Base-by-base conservation (phyloP, 1,140 invertebrate species). In the Agrilus planipennis region DNA sequence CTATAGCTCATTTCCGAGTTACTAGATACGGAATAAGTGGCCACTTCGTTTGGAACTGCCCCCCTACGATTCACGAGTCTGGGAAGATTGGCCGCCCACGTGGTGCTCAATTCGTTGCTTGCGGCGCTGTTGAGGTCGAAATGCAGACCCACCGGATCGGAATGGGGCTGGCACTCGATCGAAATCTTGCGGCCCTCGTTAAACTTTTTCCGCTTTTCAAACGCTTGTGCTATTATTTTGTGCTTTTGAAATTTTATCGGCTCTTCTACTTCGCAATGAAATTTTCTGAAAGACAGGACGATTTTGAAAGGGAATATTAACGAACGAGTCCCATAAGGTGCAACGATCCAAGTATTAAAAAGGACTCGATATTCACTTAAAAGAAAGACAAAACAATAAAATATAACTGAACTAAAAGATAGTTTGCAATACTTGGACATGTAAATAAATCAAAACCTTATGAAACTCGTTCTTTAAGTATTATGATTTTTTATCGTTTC, bases 181-280 rank as follows among this genome's bases (percentile, higher is more conserved):
- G 88, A 91, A 14, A 92, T 65, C n/a, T 81, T 65, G 1, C 86
- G 87, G 37, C 76, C 76, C 53, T 80, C 78, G 41, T 87, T 82
- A 40, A 91, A 78, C 41, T 84, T 81, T 53, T 85, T 81, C n/a
- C 87, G 70, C 45, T 89, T 86, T 1, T 83, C 81, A 72, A 87
- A 93, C 1, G 85, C 87, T 57, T 88, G 77, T 7, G 88, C 84
- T 36, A 95, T 91, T 16, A 93, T 76, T 63, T 89, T 86, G 60
- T 93, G 87, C 54, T 91, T 90, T 53, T 84, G 83, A 44, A 84
- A 62, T 60, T 78, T 80, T 23, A 76, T 68, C 15, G 79, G 78
- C 44, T 81, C 77, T 46, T 81, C 75, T 3, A 75, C 64, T 47
- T 83, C 77, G 41, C 74, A 75, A n/a, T 79, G 72, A 56, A 69